Percentiles rank a stretch among this genome's conserved stretches.
phyloP scores from a whole-genome alignment of 1,140 invertebrate species.

The Brachionus plicatilis region DNA sequence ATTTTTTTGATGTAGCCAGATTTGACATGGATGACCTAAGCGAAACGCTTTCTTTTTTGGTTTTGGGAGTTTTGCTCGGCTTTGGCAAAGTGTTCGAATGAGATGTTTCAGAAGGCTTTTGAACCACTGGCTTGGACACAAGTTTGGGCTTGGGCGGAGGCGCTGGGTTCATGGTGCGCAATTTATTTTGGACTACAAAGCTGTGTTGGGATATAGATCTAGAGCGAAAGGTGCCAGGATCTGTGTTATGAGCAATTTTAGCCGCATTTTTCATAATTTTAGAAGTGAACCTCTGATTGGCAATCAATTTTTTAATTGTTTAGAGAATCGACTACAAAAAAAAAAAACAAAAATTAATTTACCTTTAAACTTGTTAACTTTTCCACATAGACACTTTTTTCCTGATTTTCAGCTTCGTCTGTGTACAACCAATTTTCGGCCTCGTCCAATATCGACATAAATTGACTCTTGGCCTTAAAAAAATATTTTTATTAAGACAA shows the following conservation, averaged over 20 bases:
- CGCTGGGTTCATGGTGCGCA: background rate
- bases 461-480: background rate
- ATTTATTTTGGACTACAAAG: background rate
- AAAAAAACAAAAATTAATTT: background rate
- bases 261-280: background rate
- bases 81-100: background rate
- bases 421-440: conserved; percentile 91
- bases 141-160: conserved; percentile 10
- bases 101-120: background rate
- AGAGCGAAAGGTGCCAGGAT: background rate
- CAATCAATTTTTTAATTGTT: background rate
- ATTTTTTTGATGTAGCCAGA: background rate
- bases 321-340: background rate
- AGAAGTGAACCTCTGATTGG: background rate
- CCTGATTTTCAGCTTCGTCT: conserved; percentile 79
- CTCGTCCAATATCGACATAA: conserved; percentile 61
- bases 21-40: background rate
- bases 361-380: conserved; percentile 63
- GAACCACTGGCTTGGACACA: background rate
- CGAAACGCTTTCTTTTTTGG: background rate
- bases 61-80: background rate
- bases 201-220: background rate
- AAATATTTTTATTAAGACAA: background rate
- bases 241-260: background rate
- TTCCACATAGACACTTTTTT: conserved; percentile 72